A percentile compares a stretch with the other conserved stretches of the same genome.
Conservation (phyloP, 2,888 invertebrate species). For the Bellardia pandia region DNA sequence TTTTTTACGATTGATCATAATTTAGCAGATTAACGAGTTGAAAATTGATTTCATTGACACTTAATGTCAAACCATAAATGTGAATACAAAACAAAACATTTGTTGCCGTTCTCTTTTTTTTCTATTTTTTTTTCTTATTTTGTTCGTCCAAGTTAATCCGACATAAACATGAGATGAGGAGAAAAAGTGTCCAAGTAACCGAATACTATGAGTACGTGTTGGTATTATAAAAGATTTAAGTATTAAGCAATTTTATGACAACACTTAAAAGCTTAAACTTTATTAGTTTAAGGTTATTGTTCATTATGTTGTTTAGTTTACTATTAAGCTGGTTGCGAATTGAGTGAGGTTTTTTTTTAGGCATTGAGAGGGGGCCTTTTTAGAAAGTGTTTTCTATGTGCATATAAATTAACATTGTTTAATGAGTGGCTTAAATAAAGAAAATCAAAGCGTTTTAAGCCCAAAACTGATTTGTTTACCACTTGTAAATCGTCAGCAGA, state of each 20-base stretch:
- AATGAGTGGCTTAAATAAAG: too few relatives aligned
- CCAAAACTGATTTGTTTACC: too few relatives aligned
- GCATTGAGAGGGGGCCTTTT: background rate
- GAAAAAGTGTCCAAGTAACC: constrained; percentile 2
- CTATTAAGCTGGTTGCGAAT: background rate
- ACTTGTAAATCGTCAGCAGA: too few relatives aligned
- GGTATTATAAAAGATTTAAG: constrained; percentile 49
- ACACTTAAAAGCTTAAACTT: constrained; percentile 67
- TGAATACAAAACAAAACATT: constrained; percentile 67
- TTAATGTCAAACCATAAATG: constrained; percentile 77
- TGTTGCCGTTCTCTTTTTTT: constrained; percentile 15
- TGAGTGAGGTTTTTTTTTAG: background rate
- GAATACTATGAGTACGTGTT: constrained; percentile 47
- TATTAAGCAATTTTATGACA: constrained; percentile 59
- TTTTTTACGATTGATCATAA: constrained; percentile 77
- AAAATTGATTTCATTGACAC: constrained; percentile 82
- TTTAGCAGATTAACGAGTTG: constrained; percentile 81
- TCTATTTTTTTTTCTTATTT: background rate
- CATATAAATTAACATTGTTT: too few relatives aligned
- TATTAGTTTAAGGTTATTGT: constrained; percentile 47
- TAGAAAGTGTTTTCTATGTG: too few relatives aligned
- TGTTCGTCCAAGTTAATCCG: constrained; percentile 20
- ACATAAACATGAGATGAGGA: constrained; percentile 35
- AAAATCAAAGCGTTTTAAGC: too few relatives aligned
- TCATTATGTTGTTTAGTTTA: constrained; percentile 34